phyloP scores from a whole-genome alignment of 1,140 invertebrate species.

The Nomia melanderi region DNA sequence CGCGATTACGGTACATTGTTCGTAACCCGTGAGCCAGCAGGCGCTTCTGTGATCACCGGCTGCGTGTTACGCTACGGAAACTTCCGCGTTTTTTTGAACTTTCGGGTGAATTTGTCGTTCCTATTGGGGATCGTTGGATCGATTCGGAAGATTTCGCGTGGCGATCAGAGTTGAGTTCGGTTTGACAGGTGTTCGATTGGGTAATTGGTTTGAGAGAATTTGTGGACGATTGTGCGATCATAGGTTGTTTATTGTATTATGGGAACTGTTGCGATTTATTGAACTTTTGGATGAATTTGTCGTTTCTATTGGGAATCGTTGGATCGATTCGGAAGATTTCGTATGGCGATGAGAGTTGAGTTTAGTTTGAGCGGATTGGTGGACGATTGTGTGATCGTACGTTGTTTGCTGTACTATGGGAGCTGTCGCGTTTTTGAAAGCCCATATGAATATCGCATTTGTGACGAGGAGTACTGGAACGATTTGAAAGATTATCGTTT shows the following conservation, averaged over 20 bases:
- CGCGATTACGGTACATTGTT: constrained; percentile 58
- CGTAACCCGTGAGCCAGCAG: constrained; percentile 4
- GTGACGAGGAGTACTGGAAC: background rate
- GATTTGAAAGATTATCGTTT: too few relatives aligned
- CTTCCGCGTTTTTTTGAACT: background rate
- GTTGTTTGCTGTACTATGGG: background rate
- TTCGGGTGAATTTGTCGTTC: background rate
- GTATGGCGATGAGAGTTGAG: too few relatives aligned
- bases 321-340: too few relatives aligned
- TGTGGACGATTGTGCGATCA: background rate
- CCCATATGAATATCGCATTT: too few relatives aligned
- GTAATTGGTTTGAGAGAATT: too few relatives aligned
- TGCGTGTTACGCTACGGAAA: background rate
- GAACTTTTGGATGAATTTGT: too few relatives aligned
- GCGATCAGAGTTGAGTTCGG: too few relatives aligned
- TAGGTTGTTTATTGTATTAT: too few relatives aligned
- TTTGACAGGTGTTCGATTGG: too few relatives aligned
- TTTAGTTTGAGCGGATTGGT: too few relatives aligned
- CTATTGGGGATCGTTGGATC: background rate
- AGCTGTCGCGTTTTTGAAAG: background rate
- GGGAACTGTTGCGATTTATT: background rate
- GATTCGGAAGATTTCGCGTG: too few relatives aligned
- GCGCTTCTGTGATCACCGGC: background rate
- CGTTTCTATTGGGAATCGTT: background rate
- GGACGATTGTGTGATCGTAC: background rate